Conservation (phyloP, 2,888 invertebrate species). For the Caenorhabditis imperialis region DNA sequence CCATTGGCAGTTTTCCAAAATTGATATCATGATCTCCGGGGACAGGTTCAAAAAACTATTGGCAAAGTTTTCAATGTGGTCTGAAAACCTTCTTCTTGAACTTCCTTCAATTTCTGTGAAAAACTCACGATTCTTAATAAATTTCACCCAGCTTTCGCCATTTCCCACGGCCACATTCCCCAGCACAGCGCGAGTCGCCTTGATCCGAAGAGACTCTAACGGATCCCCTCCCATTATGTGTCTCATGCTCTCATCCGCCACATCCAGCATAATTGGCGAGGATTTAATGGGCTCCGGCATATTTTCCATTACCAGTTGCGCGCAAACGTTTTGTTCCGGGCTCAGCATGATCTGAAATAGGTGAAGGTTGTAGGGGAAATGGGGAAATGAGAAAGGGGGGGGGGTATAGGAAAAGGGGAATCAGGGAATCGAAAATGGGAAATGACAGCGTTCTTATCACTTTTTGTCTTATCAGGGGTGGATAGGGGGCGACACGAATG, state of each 20-base stretch:
- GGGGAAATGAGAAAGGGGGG: too few species aligned
- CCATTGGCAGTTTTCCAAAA: constrained; percentile 16
- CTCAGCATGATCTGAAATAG: constrained; percentile 5
- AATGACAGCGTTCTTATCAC: too few species aligned
- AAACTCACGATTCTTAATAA: constrained; percentile 13
- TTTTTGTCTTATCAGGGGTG: too few species aligned
- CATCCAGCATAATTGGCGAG: constrained; percentile 7
- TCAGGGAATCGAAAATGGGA: too few species aligned
- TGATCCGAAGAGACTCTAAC: constrained; percentile 4
- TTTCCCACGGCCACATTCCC: neutral
- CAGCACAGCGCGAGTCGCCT: constrained; percentile 9
- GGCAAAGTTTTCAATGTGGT: constrained; percentile 13
- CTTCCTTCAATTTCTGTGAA: too few species aligned
- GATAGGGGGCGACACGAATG: too few species aligned
- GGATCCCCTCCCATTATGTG: constrained; percentile 29
- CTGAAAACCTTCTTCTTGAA: too few species aligned
- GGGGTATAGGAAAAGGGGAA: too few species aligned
- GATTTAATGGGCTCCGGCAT: constrained; percentile 7
- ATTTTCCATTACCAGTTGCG: neutral
- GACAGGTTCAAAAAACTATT: constrained; percentile 12
- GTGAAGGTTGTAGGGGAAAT: too few species aligned
- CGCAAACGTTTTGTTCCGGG: neutral
- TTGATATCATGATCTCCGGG: constrained; percentile 21
- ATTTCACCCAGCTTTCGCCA: neutral
- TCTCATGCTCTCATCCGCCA: constrained; percentile 13